Conservation (phyloP, 1,140 invertebrate genomes). For the Capitella teleta region DNA sequence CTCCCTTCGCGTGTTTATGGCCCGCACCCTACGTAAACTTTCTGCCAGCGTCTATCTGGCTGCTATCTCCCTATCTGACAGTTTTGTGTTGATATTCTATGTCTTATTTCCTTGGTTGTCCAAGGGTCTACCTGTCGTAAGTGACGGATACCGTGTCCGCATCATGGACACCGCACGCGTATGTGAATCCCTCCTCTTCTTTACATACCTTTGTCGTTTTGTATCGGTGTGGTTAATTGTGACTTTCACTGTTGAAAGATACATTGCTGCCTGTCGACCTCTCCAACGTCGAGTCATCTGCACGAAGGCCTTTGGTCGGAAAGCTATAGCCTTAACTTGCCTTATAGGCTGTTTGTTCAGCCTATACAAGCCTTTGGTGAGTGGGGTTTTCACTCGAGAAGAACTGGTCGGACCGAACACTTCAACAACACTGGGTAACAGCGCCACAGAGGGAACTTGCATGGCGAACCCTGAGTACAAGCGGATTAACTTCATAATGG, state of each 20-base stretch:
- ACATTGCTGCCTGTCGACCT: slow-evolving; percentile 20
- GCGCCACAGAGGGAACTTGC: not conserved
- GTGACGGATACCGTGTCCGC: not conserved
- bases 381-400: too few species aligned
- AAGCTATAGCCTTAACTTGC: slow-evolving; percentile 16
- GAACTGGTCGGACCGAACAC: too few species aligned
- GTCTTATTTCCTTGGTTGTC: slow-evolving; percentile 27
- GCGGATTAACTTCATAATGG: slow-evolving; percentile 23
- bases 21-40: slow-evolving; percentile 21
- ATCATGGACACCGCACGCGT: slow-evolving; percentile 15
- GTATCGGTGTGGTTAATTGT: slow-evolving; percentile 33
- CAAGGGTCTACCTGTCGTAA: slow-evolving; percentile 15
- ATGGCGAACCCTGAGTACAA: slow-evolving; percentile 16
- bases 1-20: slow-evolving; percentile 25
- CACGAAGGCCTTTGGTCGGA: slow-evolving; percentile 12
- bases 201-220: slow-evolving; percentile 27
- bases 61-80: slow-evolving; percentile 25
- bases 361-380: slow-evolving; percentile 25
- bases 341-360: slow-evolving; percentile 15
- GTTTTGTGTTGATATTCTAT: slow-evolving; percentile 20
- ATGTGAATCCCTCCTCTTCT: slow-evolving; percentile 24
- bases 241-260: slow-evolving; percentile 31
- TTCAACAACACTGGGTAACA: too few species aligned
- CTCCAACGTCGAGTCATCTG: slow-evolving; percentile 10
- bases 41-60: slow-evolving; percentile 28